Evolutionary conservation across 2,113 vertebrate species (phyloP).

Genomic region (Corvus moneduloides): DNA sequence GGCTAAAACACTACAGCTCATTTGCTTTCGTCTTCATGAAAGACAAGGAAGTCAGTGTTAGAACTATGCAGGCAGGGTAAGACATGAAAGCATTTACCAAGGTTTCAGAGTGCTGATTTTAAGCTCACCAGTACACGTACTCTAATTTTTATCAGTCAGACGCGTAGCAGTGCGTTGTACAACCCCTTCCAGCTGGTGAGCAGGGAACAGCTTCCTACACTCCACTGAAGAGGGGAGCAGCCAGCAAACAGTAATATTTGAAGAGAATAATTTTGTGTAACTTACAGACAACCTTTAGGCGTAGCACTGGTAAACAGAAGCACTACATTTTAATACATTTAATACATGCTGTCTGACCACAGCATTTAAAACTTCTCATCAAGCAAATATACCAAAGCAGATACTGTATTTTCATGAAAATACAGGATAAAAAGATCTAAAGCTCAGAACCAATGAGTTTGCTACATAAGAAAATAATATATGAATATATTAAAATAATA

Average conservation of each 20-base stretch:
- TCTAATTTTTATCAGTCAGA: not conserved
- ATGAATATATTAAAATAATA: not conserved
- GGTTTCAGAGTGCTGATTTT: not conserved
- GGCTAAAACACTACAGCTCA: not conserved
- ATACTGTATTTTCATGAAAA: not conserved
- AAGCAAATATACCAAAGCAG: not conserved
- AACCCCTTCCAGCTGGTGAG: not conserved
- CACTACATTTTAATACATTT: not conserved
- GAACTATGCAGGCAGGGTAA: not conserved
- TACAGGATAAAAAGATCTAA: not conserved
- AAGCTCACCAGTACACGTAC: not conserved
- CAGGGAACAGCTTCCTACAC: not conserved
- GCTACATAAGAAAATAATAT: not conserved
- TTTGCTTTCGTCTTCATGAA: not conserved
- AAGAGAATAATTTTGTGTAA: not conserved
- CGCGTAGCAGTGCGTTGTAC: fast-evolving
- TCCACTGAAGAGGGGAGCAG: not conserved
- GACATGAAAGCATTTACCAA: not conserved
- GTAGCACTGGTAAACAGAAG: not conserved
- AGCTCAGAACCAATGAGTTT: not conserved
- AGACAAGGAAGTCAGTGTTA: not conserved
- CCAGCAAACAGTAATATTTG: not conserved
- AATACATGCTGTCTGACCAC: not conserved
- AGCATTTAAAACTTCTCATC: not conserved
- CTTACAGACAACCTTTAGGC: not conserved